Base-by-base conservation (phyloP, 1,140 invertebrate species). In the Brachionus rubens region DNA sequence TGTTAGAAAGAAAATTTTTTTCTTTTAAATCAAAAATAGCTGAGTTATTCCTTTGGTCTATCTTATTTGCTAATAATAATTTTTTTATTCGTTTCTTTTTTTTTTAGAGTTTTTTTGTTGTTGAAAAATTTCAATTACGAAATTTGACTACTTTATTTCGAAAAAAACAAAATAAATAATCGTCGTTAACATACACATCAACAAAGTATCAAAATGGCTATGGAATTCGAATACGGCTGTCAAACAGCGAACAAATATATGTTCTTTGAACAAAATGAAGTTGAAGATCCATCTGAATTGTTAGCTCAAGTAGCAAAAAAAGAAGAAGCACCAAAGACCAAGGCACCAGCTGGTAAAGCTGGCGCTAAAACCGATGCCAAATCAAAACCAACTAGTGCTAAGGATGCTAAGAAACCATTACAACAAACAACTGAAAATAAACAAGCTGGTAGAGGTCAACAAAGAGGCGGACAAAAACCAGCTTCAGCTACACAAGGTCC, bases 171-270 rank as follows among this genome's bases (percentile, higher is more conserved):
- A 26, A 3, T 7, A 14, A 7, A 7, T 7, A 14, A 46, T 46
- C 9, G 9, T 14, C n/a, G n/a, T 46, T 7, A 46, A 46, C 3
- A 46, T 7, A 46, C n/a, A n/a, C n/a, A n/a, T n/a, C 3, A 46
- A 14, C 9, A 7, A 46, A 46, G 14, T 7, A 43, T 19, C 16
- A 65, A 41, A 65, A 65, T 65, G 40, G 43, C 43, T 24, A 72
- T 72, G 68, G 68, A 72, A 33, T 72, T 72, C 46, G 68, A 72
- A 41, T 72, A 72, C 68, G 68, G 68, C 46, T 72, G 68, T 41
- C 46, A 48, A 72, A 54, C 50, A 50, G 68, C 46, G n/a, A 72
- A 72, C 36, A 72, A 72, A 30, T 72, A 72, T 54, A 72, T 48
- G 46, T 72, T 72, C 68, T 48, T 54, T 40, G 46, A 50, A 36